Evolutionary conservation across 64 coral and sea anemone genomes (phyloP).

Genomic region (Actinia equina): DNA sequence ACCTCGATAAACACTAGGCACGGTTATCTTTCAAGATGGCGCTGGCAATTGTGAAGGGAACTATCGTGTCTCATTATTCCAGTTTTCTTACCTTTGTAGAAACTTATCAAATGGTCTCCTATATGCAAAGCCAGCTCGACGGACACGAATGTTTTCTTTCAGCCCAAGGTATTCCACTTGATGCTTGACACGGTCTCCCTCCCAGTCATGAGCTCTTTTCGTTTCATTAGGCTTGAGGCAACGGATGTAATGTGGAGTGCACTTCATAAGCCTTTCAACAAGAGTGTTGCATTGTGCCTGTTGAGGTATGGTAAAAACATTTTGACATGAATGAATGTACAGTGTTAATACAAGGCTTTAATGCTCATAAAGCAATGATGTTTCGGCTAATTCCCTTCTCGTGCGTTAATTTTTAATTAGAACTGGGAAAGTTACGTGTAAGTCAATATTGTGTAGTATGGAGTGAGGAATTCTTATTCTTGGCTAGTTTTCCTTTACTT

Average conservation of each 20-base stretch:
- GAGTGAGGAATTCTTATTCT: too few relatives aligned
- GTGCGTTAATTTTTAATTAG: too few relatives aligned
- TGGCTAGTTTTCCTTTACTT: too few relatives aligned
- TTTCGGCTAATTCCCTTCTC: too few relatives aligned
- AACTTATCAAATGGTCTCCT: constrained; percentile 91
- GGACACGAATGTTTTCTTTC: constrained; percentile 95
- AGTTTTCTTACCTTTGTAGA: constrained; percentile 49
- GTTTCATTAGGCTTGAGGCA: constrained; percentile 99
- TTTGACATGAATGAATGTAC: neutral
- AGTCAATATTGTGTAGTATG: too few relatives aligned
- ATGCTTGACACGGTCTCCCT: constrained; percentile 82
- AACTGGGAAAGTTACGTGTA: too few relatives aligned
- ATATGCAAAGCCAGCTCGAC: constrained; percentile 98
- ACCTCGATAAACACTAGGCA: too few relatives aligned
- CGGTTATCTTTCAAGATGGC: too few relatives aligned
- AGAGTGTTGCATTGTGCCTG: constrained; percentile 3
- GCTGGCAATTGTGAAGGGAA: too few relatives aligned
- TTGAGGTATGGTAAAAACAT: neutral
- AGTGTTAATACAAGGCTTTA: neutral
- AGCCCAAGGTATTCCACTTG: constrained; percentile 94
- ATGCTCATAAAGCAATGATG: too few relatives aligned
- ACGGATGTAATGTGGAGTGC: constrained; percentile 95
- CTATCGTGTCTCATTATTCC: too few relatives aligned
- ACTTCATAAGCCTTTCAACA: constrained; percentile 78
- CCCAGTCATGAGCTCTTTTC: constrained; percentile 94